These are phyloP conservation scores for Rhogogaster chlorosoma DNA, from an alignment of 2,888 invertebrate genomes.

Conservation along the genomic window DNA sequence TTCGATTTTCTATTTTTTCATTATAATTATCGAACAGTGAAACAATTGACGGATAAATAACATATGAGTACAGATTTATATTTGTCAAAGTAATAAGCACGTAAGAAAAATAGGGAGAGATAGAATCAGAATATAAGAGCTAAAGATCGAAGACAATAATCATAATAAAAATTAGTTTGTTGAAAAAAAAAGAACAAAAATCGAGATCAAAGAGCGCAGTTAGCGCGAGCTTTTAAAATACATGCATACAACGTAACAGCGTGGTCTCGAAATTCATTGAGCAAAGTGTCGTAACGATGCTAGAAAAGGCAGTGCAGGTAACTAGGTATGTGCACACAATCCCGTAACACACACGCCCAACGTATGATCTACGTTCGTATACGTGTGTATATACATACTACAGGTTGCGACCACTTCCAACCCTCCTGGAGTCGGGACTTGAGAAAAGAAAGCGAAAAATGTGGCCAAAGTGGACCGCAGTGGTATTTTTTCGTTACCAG, in stretches of 20 bases:
- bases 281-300: conserved; percentile 27
- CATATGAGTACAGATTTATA: background rate
- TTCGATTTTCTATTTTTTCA: too few relatives aligned
- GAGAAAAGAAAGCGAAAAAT: background rate
- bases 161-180: background rate
- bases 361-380: background rate
- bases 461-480: conserved; percentile 3
- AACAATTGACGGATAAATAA: too few relatives aligned
- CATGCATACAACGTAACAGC: background rate
- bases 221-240: conserved; percentile 22
- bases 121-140: background rate
- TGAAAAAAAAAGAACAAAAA: background rate
- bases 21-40: too few relatives aligned
- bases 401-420: conserved; percentile 21
- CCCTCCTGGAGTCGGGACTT: conserved; percentile 7
- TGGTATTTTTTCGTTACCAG: background rate
- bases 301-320: background rate
- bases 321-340: background rate
- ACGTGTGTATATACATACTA: background rate
- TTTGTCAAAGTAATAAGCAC: background rate
- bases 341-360: background rate
- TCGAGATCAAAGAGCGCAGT: background rate
- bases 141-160: background rate
- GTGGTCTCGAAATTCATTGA: conserved; percentile 7
- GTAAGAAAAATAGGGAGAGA: background rate